These are phyloP conservation scores for Cydia fagiglandana DNA, from an alignment of 1,140 invertebrate genomes.

Conservation along the genomic window DNA sequence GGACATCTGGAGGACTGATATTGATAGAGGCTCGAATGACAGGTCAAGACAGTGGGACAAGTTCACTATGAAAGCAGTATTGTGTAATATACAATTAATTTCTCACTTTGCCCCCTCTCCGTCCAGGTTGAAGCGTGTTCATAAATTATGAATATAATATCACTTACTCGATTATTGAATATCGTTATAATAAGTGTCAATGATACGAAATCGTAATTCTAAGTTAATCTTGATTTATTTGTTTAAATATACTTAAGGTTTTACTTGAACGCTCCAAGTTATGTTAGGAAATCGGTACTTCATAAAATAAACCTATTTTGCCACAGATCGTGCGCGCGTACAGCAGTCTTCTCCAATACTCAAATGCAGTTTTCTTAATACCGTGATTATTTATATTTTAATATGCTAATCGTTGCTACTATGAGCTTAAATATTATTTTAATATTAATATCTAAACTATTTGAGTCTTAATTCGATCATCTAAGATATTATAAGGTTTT, in stretches of 20 bases:
- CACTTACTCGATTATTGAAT: slow-evolving; percentile 22
- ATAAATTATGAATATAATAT: slow-evolving; percentile 56
- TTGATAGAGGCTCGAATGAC: background rate
- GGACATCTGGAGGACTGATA: background rate
- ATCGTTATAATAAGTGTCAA: slow-evolving; percentile 27
- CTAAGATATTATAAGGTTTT: slow-evolving; percentile 48
- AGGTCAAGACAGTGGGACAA: background rate
- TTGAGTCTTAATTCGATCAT: slow-evolving; percentile 48
- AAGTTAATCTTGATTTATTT: slow-evolving; percentile 10
- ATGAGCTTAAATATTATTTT: slow-evolving; percentile 60
- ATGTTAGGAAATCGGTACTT: background rate
- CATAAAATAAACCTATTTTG: background rate
- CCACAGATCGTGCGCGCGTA: background rate
- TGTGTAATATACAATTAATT: slow-evolving; percentile 46
- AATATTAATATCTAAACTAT: slow-evolving; percentile 48
- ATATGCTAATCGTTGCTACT: slow-evolving; percentile 45
- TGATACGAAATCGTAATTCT: slow-evolving; percentile 1
- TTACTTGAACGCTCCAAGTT: background rate
- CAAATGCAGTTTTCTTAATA: background rate
- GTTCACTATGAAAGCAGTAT: background rate
- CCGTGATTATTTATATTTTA: slow-evolving; percentile 5
- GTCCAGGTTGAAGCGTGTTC: slow-evolving; percentile 74
- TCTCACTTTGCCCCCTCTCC: slow-evolving; percentile 67
- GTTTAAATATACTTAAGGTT: background rate
- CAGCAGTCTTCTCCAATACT: background rate